Conservation (phyloP, 2,888 invertebrate genomes). For the Ennomos fuscantarius region DNA sequence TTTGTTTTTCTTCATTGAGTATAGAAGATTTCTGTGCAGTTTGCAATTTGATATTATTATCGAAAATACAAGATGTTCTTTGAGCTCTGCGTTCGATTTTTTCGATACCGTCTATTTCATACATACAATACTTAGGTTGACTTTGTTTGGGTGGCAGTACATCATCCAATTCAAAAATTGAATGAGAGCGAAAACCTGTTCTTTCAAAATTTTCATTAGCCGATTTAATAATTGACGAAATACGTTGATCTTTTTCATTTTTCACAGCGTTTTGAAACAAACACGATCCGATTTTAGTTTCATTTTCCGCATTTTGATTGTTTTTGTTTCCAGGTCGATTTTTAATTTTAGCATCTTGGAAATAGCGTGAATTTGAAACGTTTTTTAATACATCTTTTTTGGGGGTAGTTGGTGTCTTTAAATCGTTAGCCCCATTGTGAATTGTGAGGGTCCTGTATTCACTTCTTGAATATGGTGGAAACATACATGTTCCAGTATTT, state of each 20-base stretch:
- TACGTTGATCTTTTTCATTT: neutral
- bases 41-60: neutral
- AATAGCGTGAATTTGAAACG: conserved; percentile 2
- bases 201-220: neutral
- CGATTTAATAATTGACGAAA: neutral
- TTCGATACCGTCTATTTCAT: conserved; percentile 12
- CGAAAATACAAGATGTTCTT: conserved; percentile 1
- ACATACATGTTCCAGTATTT: neutral
- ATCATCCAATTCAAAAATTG: neutral
- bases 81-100: neutral
- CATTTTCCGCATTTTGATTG: neutral
- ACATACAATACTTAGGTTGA: neutral
- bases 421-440: conserved; percentile 3
- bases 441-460: neutral
- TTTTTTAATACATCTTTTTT: neutral
- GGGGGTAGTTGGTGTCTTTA: conserved; percentile 6
- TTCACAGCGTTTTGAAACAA: conserved; percentile 1
- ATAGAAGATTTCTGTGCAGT: neutral
- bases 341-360: neutral
- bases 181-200: neutral
- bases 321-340: neutral
- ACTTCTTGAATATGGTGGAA: neutral
- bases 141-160: neutral
- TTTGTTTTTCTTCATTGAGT: neutral
- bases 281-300: neutral